Percentiles rank a stretch among this genome's conserved stretches.
phyloP scores from a whole-genome alignment of 2,113 vertebrate genomes.

The Stomatorhinus ivindoensis region DNA sequence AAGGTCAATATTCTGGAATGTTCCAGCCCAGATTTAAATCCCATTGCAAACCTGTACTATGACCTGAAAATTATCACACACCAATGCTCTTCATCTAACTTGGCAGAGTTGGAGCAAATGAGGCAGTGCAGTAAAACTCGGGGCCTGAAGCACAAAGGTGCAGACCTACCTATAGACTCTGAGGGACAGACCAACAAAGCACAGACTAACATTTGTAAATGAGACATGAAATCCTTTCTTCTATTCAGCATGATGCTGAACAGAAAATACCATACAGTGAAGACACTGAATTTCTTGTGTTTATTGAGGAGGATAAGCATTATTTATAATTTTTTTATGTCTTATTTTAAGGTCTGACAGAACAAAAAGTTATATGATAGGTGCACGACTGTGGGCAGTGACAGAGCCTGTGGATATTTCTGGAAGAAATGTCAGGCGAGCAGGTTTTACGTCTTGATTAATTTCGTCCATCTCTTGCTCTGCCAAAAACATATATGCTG shows the following conservation, averaged over 20 bases:
- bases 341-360: background rate
- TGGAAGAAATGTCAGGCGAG: background rate
- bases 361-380: background rate
- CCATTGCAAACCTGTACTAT: background rate
- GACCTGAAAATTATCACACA: background rate
- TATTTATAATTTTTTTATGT: background rate
- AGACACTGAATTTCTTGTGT: background rate
- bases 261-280: background rate
- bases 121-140: background rate
- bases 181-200: background rate
- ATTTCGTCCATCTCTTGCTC: background rate
- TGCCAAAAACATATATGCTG: background rate
- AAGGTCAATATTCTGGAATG: background rate
- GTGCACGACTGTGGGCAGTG: background rate
- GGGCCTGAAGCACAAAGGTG: background rate
- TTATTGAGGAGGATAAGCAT: background rate
- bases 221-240: background rate
- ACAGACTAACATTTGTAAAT: background rate
- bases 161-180: background rate
- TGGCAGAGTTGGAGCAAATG: background rate
- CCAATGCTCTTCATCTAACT: background rate
- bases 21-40: background rate
- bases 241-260: background rate
- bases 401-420: background rate
- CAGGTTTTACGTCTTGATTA: background rate